Base-by-base conservation (phyloP, 2,113 vertebrate species). In the Acanthochromis polyacanthus region DNA sequence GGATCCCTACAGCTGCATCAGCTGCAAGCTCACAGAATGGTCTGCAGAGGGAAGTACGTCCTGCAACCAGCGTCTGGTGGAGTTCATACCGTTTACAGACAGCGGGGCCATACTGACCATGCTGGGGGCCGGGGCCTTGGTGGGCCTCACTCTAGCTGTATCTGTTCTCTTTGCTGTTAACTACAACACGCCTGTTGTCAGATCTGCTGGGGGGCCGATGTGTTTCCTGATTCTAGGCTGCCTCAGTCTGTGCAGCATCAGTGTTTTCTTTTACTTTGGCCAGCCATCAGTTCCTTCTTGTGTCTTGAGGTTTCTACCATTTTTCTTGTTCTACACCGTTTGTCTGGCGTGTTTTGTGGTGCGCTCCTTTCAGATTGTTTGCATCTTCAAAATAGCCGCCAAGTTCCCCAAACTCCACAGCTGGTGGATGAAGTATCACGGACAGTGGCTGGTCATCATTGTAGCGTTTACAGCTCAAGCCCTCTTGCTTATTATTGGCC, bases 181-280 rank as follows among this genome's bases (percentile, higher is more conserved):
- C 4, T 66, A 79, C 15, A 84, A 95, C 86, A 97, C 96, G 0
- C 97, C 96, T 0, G 94, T 97, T 3, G 97, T 98, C 43, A 96
- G 86, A 88, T 96, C 96, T 0, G 96, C 97, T 0, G 97, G 97
- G 0, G 96, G 96, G 10, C 90, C 80, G 40, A 93, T 92, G 89
- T 96, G 95, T 83, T 96, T 97, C 87, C 84, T 96, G 36, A 96
- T 96, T 93, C 82, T 98, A 66, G 91, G 83, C 6, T 93, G 95
- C 16, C 89, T 96, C 81, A 86, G 88, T n/a, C 75, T 87, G 0
- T 88, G 90, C 46, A 89, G 90, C 78, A n/a, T 91, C 40, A 95
- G 94, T 78, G 74, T 96, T 20, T 94, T 95, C 56, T 94, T 92
- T 85, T 93, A 93, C 80, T 95, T 97, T 0, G 96, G 93, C n/a